Evolutionary conservation across 2,888 invertebrate species (phyloP).

Genomic region (Glomeris marginata): DNA sequence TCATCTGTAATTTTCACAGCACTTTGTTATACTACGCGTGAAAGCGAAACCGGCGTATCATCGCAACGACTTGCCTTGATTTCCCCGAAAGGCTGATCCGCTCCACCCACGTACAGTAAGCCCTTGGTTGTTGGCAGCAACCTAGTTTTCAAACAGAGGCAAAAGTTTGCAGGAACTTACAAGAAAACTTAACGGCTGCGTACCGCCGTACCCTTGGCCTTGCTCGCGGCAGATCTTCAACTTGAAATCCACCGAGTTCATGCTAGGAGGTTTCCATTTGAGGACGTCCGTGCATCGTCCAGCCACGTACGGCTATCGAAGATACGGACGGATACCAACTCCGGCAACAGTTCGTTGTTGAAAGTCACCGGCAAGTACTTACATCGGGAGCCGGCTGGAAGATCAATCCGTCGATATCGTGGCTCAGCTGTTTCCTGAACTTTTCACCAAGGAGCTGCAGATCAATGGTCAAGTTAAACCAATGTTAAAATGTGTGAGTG

Average conservation of each 20-base stretch:
- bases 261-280: constrained; percentile 91
- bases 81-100: constrained; percentile 46
- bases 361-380: constrained; percentile 20
- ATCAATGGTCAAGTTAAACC: background rate
- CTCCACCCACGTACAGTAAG: constrained; percentile 49
- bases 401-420: constrained; percentile 95
- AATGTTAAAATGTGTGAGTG: background rate
- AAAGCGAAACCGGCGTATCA: background rate
- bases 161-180: constrained; percentile 3
- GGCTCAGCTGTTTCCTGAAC: constrained; percentile 67
- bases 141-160: constrained; percentile 32
- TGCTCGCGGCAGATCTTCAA: constrained; percentile 59
- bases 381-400: constrained; percentile 85
- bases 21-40: background rate
- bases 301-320: constrained; percentile 55
- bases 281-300: constrained; percentile 72
- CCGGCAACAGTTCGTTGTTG: background rate
- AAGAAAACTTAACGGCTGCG: background rate
- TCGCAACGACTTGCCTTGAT: constrained; percentile 45
- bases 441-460: constrained; percentile 44
- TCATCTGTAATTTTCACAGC: constrained; percentile 28
- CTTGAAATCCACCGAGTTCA: constrained; percentile 93
- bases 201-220: constrained; percentile 51
- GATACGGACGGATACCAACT: constrained; percentile 3
- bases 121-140: constrained; percentile 53